Evolutionary conservation across 2,888 invertebrate genomes (phyloP).

Genomic region (Ochropacha duplaris): DNA sequence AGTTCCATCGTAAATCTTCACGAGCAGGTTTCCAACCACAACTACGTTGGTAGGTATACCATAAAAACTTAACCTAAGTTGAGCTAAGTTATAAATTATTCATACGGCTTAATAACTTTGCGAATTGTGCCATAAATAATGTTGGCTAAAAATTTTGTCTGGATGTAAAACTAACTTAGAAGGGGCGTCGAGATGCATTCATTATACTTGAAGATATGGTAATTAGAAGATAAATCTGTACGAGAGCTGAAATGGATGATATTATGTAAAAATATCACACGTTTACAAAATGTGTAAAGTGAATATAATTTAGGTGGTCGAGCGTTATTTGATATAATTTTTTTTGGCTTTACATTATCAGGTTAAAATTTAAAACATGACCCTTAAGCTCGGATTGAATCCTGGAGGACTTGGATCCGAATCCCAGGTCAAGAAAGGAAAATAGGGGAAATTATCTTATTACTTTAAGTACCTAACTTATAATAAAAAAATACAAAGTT

Average conservation of each 20-base stretch:
- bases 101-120: constrained; percentile 33
- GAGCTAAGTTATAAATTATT: constrained; percentile 34
- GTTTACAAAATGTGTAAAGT: not conserved
- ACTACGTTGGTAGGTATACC: constrained; percentile 5
- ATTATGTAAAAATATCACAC: not conserved
- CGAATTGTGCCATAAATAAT: constrained; percentile 33
- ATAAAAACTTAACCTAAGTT: constrained; percentile 21
- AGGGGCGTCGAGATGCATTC: not conserved
- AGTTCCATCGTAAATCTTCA: constrained; percentile 25
- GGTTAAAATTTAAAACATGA: too few species aligned
- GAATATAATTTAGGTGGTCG: too few species aligned
- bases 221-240: not conserved
- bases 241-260: not conserved
- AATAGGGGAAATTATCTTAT: too few species aligned
- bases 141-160: constrained; percentile 16
- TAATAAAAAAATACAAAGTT: too few species aligned
- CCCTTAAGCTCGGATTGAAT: too few species aligned
- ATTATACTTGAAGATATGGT: not conserved
- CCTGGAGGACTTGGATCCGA: too few species aligned
- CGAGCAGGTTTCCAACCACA: not conserved
- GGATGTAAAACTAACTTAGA: constrained; percentile 11
- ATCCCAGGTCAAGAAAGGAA: too few species aligned
- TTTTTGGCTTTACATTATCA: too few species aligned
- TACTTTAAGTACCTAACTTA: too few species aligned
- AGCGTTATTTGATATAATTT: too few species aligned